These are phyloP conservation scores for Onychomys torridus DNA, from an alignment of 2,797 vertebrate species.

Conservation along the genomic window DNA sequence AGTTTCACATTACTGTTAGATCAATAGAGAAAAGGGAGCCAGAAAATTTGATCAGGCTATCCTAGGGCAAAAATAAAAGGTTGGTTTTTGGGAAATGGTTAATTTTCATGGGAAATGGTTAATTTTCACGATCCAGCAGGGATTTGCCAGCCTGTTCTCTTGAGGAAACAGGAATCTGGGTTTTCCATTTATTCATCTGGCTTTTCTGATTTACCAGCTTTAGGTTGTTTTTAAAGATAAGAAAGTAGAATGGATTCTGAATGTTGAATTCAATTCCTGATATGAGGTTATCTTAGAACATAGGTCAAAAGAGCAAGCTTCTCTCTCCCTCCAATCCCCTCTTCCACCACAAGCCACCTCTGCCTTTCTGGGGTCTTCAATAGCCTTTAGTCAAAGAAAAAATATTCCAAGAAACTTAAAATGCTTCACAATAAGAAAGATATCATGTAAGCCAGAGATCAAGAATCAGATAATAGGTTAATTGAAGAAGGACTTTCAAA, in stretches of 20 bases:
- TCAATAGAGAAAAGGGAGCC: conserved; percentile 59
- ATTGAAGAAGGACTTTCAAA: conserved; percentile 12
- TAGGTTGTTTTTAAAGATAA: conserved; percentile 77
- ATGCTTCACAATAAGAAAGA: background rate
- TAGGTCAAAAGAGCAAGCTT: background rate
- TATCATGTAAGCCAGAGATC: background rate
- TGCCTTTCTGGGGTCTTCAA: background rate
- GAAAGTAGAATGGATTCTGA: conserved; percentile 57
- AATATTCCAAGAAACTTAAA: conserved; percentile 38
- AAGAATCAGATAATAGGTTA: background rate
- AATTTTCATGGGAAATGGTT: conserved; percentile 56
- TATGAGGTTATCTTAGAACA: conserved; percentile 60
- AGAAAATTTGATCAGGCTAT: conserved; percentile 60
- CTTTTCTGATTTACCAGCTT: conserved; percentile 66
- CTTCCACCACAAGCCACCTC: background rate
- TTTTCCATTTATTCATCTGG: conserved; percentile 59
- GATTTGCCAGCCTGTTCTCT: conserved; percentile 11
- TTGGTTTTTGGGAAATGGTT: conserved; percentile 29
- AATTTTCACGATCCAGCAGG: conserved; percentile 57
- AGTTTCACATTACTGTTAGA: conserved; percentile 70
- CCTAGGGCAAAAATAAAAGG: conserved; percentile 65
- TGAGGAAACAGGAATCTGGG: conserved; percentile 54
- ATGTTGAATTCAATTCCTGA: conserved; percentile 64
- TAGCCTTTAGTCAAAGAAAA: background rate
- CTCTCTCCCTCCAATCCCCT: too few species aligned